Conservation (phyloP, 2,113 vertebrate species). For the Limnothrissa miodon region DNA sequence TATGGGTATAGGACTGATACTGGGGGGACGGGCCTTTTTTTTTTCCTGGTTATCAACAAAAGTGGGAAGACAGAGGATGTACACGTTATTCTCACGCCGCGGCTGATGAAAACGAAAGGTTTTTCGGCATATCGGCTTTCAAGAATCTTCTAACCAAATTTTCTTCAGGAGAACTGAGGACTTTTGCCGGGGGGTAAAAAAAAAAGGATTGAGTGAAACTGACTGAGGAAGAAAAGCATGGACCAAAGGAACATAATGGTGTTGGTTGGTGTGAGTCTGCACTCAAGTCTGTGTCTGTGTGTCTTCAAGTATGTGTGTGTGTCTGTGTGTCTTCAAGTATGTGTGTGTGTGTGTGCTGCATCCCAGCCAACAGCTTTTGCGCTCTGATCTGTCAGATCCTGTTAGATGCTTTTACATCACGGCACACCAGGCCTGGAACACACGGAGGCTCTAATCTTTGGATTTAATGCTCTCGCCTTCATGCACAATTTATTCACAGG, state of each 20-base stretch:
- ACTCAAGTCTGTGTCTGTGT: not conserved
- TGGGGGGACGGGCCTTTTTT: not conserved
- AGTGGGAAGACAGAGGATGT: not conserved
- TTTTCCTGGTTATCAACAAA: not conserved
- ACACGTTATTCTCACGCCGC: not conserved
- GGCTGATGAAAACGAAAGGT: not conserved
- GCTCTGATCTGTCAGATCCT: slow-evolving; percentile 35
- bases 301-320: not conserved
- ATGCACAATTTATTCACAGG: slow-evolving; percentile 37
- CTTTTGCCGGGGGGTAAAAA: not conserved
- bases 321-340: not conserved
- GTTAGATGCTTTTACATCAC: slow-evolving; percentile 41
- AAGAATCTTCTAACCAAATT: not conserved
- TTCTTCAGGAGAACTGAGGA: not conserved
- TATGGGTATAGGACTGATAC: not conserved
- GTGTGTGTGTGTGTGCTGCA: not conserved
- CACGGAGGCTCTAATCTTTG: slow-evolving; percentile 24
- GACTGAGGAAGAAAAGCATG: slow-evolving; percentile 12
- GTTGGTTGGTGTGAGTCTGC: not conserved
- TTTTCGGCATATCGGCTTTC: not conserved
- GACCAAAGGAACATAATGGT: not conserved
- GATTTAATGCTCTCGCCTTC: slow-evolving; percentile 36
- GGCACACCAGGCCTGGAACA: slow-evolving; percentile 30
- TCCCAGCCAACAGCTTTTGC: slow-evolving; percentile 28
- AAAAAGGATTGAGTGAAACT: slow-evolving; percentile 6